Evolutionary conservation across 2,888 invertebrate species (phyloP).

Genomic region (Chymomyza procnemis): DNA sequence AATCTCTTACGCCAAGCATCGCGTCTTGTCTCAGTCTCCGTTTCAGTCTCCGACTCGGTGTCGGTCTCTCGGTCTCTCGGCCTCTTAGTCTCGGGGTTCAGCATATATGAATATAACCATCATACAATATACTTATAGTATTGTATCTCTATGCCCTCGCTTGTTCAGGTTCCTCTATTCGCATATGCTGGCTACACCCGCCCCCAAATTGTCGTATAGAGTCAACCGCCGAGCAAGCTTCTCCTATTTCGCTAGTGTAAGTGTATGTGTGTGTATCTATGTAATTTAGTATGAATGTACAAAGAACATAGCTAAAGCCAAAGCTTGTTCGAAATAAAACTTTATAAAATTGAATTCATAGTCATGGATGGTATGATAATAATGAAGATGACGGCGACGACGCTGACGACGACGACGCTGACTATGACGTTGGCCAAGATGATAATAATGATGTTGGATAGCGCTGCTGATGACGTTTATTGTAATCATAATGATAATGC

Average conservation of each 20-base stretch:
- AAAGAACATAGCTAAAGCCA: conserved; percentile 48
- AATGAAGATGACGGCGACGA: conserved; percentile 5
- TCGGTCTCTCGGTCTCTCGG: too few relatives aligned
- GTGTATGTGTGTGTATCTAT: conserved; percentile 7
- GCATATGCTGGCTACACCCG: not conserved
- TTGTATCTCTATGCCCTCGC: not conserved
- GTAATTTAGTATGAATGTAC: conserved; percentile 22
- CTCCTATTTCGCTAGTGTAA: not conserved
- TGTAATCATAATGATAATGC: conserved; percentile 14
- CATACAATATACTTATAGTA: not conserved
- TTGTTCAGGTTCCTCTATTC: not conserved
- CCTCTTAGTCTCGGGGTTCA: too few relatives aligned
- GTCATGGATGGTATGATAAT: conserved; percentile 30
- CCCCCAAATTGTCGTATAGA: not conserved
- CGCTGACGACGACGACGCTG: conserved; percentile 4
- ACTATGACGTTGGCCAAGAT: too few relatives aligned
- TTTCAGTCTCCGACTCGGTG: not conserved
- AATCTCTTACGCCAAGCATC: conserved; percentile 27
- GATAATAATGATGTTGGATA: too few relatives aligned
- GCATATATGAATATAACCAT: not conserved
- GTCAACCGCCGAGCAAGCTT: not conserved
- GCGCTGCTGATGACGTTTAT: not conserved
- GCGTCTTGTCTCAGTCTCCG: not conserved
- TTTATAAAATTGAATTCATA: conserved; percentile 71
- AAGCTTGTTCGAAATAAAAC: conserved; percentile 66